Conservation (phyloP, 2,797 vertebrate genomes). For the Nyctalus aviator region DNA sequence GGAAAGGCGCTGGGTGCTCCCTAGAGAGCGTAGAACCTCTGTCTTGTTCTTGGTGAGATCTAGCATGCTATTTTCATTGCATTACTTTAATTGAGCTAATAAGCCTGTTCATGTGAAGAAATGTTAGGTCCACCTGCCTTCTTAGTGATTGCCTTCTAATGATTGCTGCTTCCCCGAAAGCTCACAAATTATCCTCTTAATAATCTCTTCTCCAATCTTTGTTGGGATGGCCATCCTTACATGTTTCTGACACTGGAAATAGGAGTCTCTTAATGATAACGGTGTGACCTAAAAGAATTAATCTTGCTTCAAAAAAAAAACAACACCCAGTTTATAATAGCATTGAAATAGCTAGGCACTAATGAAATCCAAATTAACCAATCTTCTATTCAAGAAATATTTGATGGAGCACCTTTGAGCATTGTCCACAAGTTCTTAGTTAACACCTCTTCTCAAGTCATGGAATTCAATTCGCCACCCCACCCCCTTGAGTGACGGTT, state of each 20-base stretch:
- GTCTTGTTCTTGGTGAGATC: background rate
- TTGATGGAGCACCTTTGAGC: background rate
- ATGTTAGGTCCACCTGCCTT: background rate
- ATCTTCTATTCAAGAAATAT: background rate
- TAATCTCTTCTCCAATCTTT: conserved; percentile 24
- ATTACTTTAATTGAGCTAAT: background rate
- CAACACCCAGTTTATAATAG: background rate
- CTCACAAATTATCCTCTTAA: conserved; percentile 20
- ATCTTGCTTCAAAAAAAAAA: conserved; percentile 29
- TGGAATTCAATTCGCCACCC: background rate
- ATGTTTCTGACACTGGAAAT: background rate
- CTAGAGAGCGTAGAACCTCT: background rate
- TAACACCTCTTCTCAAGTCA: background rate
- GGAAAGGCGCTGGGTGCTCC: background rate
- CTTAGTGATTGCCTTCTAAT: background rate
- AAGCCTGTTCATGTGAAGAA: background rate
- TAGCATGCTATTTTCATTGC: background rate
- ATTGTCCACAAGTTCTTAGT: background rate
- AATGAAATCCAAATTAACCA: conserved; percentile 12
- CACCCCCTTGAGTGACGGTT: background rate
- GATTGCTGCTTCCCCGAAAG: background rate
- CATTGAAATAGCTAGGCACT: background rate
- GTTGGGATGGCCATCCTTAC: background rate
- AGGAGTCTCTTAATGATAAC: background rate
- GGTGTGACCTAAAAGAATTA: conserved; percentile 22